Evolutionary conservation across 2,113 vertebrate species (phyloP).

Genomic region (Sciurus niger): DNA sequence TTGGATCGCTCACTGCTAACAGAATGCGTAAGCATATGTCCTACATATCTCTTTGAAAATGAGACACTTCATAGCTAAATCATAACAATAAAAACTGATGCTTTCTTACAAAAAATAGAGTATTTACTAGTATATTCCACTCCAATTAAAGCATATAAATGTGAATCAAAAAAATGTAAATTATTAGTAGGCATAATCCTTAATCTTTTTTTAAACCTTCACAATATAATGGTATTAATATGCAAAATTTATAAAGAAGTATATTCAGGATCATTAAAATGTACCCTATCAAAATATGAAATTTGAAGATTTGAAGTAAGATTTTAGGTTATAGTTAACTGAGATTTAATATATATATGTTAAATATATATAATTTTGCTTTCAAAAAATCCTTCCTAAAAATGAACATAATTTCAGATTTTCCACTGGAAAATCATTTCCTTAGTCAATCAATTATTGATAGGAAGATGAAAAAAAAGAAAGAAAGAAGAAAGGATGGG

Average conservation of each 20-base stretch:
- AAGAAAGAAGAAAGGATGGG: background rate
- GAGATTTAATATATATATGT: background rate
- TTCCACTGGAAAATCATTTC: constrained; percentile 51
- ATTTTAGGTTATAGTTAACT: constrained; percentile 36
- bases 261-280: constrained; percentile 33
- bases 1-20: constrained; percentile 73
- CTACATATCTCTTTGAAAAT: constrained; percentile 73
- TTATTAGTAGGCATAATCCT: constrained; percentile 33
- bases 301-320: constrained; percentile 38
- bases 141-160: constrained; percentile 37
- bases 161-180: constrained; percentile 47
- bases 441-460: constrained; percentile 9
- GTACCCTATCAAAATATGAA: constrained; percentile 19
- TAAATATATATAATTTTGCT: constrained; percentile 48
- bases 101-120: constrained; percentile 55
- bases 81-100: constrained; percentile 63
- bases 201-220: background rate
- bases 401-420: background rate
- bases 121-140: background rate
- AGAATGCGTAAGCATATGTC: constrained; percentile 81
- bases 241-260: constrained; percentile 57
- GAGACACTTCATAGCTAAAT: constrained; percentile 72
- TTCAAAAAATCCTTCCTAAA: constrained; percentile 54
- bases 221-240: background rate
- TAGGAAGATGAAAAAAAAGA: background rate